Base-by-base conservation (phyloP, 1,140 invertebrate species). In the Drosophila tristis region DNA sequence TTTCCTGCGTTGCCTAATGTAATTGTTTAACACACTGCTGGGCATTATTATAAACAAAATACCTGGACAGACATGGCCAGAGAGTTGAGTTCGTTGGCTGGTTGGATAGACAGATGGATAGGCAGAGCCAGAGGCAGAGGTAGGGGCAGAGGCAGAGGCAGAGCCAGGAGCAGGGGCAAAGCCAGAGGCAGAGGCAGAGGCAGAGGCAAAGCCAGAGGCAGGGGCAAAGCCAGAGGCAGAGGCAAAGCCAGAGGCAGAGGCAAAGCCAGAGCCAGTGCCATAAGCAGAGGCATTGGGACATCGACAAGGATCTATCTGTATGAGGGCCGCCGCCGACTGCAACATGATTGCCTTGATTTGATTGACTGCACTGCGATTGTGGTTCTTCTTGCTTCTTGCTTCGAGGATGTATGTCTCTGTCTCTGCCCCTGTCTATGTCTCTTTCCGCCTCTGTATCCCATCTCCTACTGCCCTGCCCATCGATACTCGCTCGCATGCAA, bases 1-100 rank as follows among this genome's bases (percentile, higher is more conserved):
- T 50, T 61, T 16, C 51, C 5, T 42, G 16, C 50, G 31, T 51
- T 42, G 50, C 42, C 82, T 86, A 79, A 79, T 87, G 71, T 87
- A 89, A 87, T 87, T 87, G 82, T 87, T 87, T 79, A 89, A 87
- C 82, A 75, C 78, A 86, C 84, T 78, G 51, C 74, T 72, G 82
- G 56, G 78, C 82, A 87, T 78, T 86, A 86, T 86, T 87, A 78
- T 86, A 86, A 87, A 87, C 81, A 86, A 86, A 82, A 66, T 44
- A 66, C 59, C 60, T 31, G 57, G 23, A 65, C 23, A 49, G 15
- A 35, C 43, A 39, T 13, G 26, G 31, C 31, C 31, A 9, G 31
- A 9, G 31, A 31, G 31, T 31, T 31, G 8, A 31, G 2, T 9
- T 9, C 8, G 31, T 2, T 31, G 31, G 8, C 7, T 29, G 29